A percentile compares a stretch with the other conserved stretches of the same genome.
Evolutionary conservation across 2,113 vertebrate genomes (phyloP).

Genomic region (Hyaena hyaena): DNA sequence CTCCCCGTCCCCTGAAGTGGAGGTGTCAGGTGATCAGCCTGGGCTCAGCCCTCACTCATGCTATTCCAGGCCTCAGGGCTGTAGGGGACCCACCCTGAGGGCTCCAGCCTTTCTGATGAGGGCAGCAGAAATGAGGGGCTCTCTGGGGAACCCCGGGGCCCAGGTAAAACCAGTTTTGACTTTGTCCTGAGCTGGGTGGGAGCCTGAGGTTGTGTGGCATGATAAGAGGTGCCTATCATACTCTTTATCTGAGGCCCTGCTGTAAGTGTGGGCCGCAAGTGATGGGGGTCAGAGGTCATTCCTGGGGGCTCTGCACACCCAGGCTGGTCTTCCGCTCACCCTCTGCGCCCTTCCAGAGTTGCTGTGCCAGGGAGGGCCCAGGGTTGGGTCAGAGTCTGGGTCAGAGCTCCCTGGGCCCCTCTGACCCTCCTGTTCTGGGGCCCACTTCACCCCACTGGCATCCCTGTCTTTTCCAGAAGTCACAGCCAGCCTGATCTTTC

Average conservation of each 20-base stretch:
- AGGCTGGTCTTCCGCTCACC: not conserved
- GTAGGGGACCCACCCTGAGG: not conserved
- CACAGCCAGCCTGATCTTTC: fast-evolving
- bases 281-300: constrained; percentile 11
- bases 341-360: not conserved
- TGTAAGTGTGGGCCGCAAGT: not conserved
- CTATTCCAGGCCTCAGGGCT: not conserved
- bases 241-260: constrained; percentile 66
- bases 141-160: constrained; percentile 43
- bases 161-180: constrained; percentile 44
- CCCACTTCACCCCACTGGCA: not conserved
- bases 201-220: constrained; percentile 62
- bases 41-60: not conserved
- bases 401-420: not conserved
- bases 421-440: not conserved
- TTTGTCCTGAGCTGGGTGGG: constrained; percentile 65
- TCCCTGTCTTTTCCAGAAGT: not conserved
- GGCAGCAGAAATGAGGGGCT: constrained; percentile 65
- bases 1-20: not conserved
- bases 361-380: not conserved
- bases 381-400: not conserved
- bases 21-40: not conserved
- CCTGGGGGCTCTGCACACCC: not conserved
- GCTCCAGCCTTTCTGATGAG: constrained; percentile 67
- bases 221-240: constrained; percentile 53